phyloP scores from a whole-genome alignment of 1,140 invertebrate species.

The Drosophila burlai region DNA sequence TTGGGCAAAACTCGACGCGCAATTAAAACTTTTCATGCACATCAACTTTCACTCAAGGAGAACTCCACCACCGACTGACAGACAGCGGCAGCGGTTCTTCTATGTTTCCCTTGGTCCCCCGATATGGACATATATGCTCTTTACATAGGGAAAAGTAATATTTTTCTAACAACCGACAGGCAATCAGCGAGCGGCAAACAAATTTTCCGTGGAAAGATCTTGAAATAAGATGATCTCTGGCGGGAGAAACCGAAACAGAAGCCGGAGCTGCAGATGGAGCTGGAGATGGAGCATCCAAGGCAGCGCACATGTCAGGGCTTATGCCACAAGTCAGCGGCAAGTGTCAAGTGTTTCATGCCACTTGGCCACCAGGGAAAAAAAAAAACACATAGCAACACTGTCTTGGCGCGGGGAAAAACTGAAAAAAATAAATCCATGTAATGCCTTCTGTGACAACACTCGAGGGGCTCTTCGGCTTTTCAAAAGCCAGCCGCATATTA shows the following conservation, averaged over 20 bases:
- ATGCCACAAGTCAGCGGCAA: slow-evolving; percentile 79
- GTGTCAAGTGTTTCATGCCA: slow-evolving; percentile 78
- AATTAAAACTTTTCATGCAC: slow-evolving; percentile 83
- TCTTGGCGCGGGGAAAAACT: slow-evolving; percentile 2
- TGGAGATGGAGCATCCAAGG: slow-evolving; percentile 35
- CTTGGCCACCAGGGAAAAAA: slow-evolving; percentile 52
- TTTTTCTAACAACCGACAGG: slow-evolving; percentile 81
- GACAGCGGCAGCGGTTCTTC: slow-evolving; percentile 73
- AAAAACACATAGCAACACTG: slow-evolving; percentile 4
- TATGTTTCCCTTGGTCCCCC: slow-evolving; percentile 7
- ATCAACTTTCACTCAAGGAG: slow-evolving; percentile 80
- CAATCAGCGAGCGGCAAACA: slow-evolving; percentile 65
- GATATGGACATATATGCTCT: slow-evolving; percentile 28
- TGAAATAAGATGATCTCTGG: slow-evolving; percentile 68
- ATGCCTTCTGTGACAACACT: slow-evolving; percentile 78
- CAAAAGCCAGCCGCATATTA: slow-evolving; percentile 54
- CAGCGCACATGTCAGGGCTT: slow-evolving; percentile 62
- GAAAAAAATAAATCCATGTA: slow-evolving; percentile 62
- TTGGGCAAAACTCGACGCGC: slow-evolving; percentile 66
- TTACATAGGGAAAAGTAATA: slow-evolving; percentile 75
- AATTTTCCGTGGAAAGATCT: slow-evolving; percentile 76
- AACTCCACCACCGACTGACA: slow-evolving; percentile 60
- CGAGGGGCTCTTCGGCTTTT: slow-evolving; percentile 67
- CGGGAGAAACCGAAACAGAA: slow-evolving; percentile 50
- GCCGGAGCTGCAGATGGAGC: slow-evolving; percentile 24